Evolutionary conservation across 2,797 vertebrate species (phyloP).

Genomic region (Siniperca scherzeri): DNA sequence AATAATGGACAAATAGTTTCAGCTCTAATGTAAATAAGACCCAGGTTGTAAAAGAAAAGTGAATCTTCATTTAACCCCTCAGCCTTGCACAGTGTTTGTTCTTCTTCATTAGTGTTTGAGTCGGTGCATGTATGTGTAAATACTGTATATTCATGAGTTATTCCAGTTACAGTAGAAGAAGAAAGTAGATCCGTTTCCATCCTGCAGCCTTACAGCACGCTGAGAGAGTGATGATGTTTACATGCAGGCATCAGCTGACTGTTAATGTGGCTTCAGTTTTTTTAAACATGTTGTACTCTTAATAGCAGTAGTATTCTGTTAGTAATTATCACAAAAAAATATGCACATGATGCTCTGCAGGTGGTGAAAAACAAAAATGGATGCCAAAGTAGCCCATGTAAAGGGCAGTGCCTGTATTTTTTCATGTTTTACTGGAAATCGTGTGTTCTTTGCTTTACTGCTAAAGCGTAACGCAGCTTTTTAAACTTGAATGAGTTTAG

Average conservation of each 20-base stretch:
- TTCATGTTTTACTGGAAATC: background rate
- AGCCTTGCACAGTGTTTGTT: background rate
- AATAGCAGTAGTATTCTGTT: too few species aligned
- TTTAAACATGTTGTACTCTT: background rate
- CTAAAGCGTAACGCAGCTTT: background rate
- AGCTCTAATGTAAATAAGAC: background rate
- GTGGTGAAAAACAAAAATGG: background rate
- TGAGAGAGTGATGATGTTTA: background rate
- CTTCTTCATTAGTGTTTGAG: background rate
- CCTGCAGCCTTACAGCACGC: background rate
- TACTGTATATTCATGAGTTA: constrained; percentile 5
- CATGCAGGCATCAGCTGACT: background rate
- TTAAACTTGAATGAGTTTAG: background rate
- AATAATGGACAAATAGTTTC: background rate
- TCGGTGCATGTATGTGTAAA: constrained; percentile 25
- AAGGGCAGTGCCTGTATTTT: background rate
- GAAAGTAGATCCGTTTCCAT: background rate
- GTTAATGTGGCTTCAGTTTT: too few species aligned
- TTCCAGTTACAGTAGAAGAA: background rate
- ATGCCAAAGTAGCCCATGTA: too few species aligned
- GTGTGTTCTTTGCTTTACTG: background rate
- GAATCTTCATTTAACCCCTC: too few species aligned
- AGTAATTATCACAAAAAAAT: background rate
- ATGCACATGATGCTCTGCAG: background rate
- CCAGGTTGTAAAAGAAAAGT: background rate